A percentile compares a stretch with the other conserved stretches of the same genome.
phyloP scores from a whole-genome alignment of 2,888 invertebrate species.

The Philhelius pedissequus region DNA sequence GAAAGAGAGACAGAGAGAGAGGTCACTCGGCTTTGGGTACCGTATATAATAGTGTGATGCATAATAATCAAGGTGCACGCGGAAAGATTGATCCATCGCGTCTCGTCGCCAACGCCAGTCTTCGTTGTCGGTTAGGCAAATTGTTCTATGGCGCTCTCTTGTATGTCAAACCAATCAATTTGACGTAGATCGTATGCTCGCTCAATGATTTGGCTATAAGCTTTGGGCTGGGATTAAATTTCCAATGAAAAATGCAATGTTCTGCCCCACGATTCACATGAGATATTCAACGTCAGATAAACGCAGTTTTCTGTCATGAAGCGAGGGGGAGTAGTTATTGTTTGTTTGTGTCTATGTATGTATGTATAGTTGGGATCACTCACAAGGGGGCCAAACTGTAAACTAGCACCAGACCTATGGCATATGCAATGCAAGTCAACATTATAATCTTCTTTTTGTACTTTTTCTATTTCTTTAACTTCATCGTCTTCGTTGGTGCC shows the following conservation, averaged over 20 bases:
- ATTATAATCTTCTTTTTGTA: constrained; percentile 46
- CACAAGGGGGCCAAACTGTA: constrained; percentile 44
- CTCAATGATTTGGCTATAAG: constrained; percentile 15
- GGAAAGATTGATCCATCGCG: constrained; percentile 32
- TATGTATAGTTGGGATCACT: constrained; percentile 25
- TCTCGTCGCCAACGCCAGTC: neutral
- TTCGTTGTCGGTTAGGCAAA: constrained; percentile 1
- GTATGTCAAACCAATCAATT: constrained; percentile 66
- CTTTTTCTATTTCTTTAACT: neutral
- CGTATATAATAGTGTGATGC: constrained; percentile 8
- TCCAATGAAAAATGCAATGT: constrained; percentile 48
- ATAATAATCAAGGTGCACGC: constrained; percentile 28
- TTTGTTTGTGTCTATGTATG: constrained; percentile 11
- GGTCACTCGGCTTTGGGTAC: constrained; percentile 40
- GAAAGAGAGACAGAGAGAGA: constrained; percentile 35
- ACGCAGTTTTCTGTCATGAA: constrained; percentile 4
- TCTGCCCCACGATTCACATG: constrained; percentile 31
- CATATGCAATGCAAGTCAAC: constrained; percentile 50
- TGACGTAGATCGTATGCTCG: constrained; percentile 47
- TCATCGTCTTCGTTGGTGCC: neutral
- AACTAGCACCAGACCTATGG: constrained; percentile 31
- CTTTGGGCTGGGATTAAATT: constrained; percentile 32
- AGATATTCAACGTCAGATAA: constrained; percentile 56
- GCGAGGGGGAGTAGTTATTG: neutral
- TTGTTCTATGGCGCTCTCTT: constrained; percentile 32